These are phyloP conservation scores for Diplosoma virens DNA, from an alignment of 23 tunicate genomes.

Conservation along the genomic window DNA sequence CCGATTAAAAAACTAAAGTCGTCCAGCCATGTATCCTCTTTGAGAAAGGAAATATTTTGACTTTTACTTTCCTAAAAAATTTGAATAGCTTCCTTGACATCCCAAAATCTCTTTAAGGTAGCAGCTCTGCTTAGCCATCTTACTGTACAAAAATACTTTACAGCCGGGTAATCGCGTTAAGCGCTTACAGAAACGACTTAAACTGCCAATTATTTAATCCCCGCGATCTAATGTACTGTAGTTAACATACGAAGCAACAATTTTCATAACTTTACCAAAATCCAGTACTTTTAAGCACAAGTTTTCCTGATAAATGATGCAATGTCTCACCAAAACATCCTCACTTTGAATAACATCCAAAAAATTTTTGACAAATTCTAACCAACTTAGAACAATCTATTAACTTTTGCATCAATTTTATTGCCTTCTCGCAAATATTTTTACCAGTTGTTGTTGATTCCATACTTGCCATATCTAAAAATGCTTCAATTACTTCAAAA, in stretches of 20 bases:
- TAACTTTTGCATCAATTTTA: constrained; percentile 31
- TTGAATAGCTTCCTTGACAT: constrained; percentile 10
- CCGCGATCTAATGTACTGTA: background rate
- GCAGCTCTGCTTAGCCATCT: too few relatives aligned
- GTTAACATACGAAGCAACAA: background rate
- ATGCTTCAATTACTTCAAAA: constrained; percentile 33
- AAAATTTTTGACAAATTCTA: background rate
- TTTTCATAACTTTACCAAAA: constrained; percentile 4
- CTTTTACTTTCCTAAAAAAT: constrained; percentile 17
- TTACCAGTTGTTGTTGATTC: constrained; percentile 39
- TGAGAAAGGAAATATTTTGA: constrained; percentile 30
- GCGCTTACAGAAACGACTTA: constrained; percentile 9
- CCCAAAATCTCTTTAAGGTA: constrained; percentile 17
- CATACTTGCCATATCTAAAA: constrained; percentile 43
- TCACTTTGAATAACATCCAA: too few relatives aligned
- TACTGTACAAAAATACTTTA: constrained; percentile 9
- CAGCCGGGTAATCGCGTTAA: constrained; percentile 5
- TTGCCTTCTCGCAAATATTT: constrained; percentile 34
- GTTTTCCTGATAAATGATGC: constrained; percentile 23
- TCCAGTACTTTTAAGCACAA: too few relatives aligned
- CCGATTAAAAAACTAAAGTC: background rate
- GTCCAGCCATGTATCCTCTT: background rate
- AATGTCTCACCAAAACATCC: too few relatives aligned
- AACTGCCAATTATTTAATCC: constrained; percentile 18
- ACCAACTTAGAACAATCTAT: constrained; percentile 20